A percentile compares a stretch with the other conserved stretches of the same genome.
phyloP scores from a whole-genome alignment of 2,888 invertebrate species.

The Tenthredo amoena region DNA sequence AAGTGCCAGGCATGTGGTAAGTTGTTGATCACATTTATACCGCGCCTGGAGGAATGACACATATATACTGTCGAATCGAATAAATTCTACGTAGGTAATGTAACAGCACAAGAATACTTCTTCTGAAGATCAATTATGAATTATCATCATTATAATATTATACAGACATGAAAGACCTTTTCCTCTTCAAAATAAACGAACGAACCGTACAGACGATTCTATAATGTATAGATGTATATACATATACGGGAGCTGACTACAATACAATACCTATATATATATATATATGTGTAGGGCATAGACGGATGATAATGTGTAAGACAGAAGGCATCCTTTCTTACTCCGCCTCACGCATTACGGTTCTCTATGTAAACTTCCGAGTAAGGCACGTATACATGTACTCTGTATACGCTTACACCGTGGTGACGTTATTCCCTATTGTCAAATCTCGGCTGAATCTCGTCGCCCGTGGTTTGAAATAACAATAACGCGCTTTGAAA shows the following conservation, averaged over 20 bases:
- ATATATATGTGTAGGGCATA: too few relatives aligned
- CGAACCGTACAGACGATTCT: neutral
- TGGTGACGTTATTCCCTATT: neutral
- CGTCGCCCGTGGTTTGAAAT: neutral
- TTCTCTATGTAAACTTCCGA: neutral
- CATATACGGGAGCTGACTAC: neutral
- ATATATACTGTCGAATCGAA: neutral
- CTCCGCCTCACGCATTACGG: neutral
- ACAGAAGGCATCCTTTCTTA: neutral
- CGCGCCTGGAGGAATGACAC: neutral
- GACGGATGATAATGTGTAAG: neutral
- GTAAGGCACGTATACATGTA: neutral
- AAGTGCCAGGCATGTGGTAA: neutral
- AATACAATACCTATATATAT: too few relatives aligned
- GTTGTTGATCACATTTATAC: neutral
- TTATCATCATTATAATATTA: neutral
- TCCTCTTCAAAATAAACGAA: neutral
- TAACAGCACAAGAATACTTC: neutral
- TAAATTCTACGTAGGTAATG: neutral
- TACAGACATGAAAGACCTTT: neutral
- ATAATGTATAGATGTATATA: neutral
- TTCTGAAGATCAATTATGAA: neutral
- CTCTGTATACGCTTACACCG: neutral
- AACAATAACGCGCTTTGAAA: neutral
- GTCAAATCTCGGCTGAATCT: neutral